Evolutionary conservation across 2,888 invertebrate species (phyloP), one percentile per base, ranked within the genome.

Genomic region (Axea sp.): DNA sequence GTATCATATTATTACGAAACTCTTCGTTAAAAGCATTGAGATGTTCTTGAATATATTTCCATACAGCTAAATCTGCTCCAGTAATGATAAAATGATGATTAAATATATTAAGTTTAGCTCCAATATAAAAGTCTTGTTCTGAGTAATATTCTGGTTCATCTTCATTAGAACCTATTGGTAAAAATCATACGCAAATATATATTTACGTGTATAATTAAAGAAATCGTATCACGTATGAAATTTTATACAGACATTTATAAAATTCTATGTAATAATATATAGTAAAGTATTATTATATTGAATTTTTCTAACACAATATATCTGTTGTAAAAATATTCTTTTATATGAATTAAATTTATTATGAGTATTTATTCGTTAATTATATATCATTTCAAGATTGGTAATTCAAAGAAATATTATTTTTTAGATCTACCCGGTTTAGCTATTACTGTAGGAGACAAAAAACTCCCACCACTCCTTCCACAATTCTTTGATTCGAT

Each of bases 51-150:
- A 94, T 92, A 84, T 93, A 94, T n/a, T 92, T 90, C 84, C 93
- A 93, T 17, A 96, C 95, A 83, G 91, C 94, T 17, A 92, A 88
- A 87, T 95, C 95, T 53, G 93, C 93, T 0, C 93, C 94, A 22
- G 90, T 92, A 76, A 96, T 93, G 77, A 91, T 88, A 86, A 96
- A 96, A 30, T 93, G 90, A 85, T 94, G 94, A 76, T 91, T 91
- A 86, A 92, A 94, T 1, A 95, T 90, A 0, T 91, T 92, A 31
- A 96, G 89, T 65, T 90, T 89, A 0, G 92, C 92, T 3, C 95
- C 96, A 72, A 96, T 92, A 83, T 90, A 92, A 83, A 96, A 94
- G 88, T 94, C 94, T 22, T 91, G 91, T 0, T 95, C 94, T 0
- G 93, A 93, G 81, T 93, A 96, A 84, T 93, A 95, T 1, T 90